phyloP scores from a whole-genome alignment of 2,797 vertebrate species.

The Chlorospingus semifuscus region DNA sequence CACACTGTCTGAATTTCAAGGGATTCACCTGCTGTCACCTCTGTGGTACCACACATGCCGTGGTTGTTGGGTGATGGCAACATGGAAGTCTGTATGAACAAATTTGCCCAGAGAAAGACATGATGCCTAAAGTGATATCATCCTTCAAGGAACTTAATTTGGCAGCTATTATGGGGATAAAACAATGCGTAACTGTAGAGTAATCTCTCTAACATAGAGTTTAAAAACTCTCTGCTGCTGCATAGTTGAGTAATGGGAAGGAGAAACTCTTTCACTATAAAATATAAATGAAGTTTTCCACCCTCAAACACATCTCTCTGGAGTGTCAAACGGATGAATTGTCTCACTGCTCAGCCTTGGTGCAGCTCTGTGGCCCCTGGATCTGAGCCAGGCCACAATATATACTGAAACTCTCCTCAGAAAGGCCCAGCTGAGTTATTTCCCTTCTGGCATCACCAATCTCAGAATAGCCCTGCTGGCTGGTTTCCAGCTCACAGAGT shows the following conservation, averaged over 20 bases:
- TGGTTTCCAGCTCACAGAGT: neutral
- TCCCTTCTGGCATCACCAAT: neutral
- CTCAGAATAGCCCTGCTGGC: neutral
- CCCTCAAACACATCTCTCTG: neutral
- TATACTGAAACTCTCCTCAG: neutral
- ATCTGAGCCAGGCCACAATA: neutral
- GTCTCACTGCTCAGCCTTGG: neutral
- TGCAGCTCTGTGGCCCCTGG: neutral
- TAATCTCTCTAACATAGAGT: neutral
- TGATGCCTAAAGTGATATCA: neutral
- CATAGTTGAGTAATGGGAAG: neutral
- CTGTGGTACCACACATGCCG: neutral
- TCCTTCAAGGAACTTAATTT: neutral
- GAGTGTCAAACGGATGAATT: neutral
- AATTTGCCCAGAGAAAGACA: neutral
- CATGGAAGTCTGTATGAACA: neutral
- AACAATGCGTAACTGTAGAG: neutral
- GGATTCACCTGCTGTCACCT: neutral
- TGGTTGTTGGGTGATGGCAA: neutral
- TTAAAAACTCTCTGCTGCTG: neutral
- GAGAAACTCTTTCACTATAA: neutral
- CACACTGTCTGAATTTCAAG: neutral
- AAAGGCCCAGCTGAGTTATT: neutral
- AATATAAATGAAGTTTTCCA: conserved; percentile 13
- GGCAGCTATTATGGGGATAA: neutral